A percentile compares a stretch with the other conserved stretches of the same genome.
Conservation (phyloP, 2,797 vertebrate genomes). For the Gobionotothen gibberifrons region DNA sequence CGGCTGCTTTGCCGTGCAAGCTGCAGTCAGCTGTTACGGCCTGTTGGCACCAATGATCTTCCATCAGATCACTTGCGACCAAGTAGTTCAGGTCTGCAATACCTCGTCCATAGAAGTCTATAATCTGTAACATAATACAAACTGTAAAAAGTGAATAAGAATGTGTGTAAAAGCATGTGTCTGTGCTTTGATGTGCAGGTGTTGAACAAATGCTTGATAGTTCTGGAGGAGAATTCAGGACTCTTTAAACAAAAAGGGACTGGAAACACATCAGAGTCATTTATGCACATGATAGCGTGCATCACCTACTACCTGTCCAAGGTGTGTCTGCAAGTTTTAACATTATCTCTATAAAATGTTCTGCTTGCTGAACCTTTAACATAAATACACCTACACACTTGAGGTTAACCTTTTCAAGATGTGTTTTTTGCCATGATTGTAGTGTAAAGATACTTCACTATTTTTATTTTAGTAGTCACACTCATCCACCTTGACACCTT, state of each 20-base stretch:
- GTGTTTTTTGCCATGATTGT: background rate
- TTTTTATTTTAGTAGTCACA: no score
- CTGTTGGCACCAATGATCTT: constrained; percentile 92
- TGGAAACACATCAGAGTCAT: constrained; percentile 78
- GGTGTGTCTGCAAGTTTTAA: constrained; percentile 72
- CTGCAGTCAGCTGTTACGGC: constrained; percentile 90
- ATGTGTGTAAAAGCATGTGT: constrained; percentile 12
- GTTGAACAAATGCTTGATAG: constrained; percentile 90
- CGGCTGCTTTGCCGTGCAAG: constrained; percentile 84
- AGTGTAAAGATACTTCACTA: no score
- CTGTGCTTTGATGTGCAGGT: constrained; percentile 83
- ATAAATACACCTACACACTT: background rate
- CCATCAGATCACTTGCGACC: constrained; percentile 87
- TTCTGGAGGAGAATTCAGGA: constrained; percentile 88
- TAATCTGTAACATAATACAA: background rate
- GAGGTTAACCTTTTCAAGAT: background rate
- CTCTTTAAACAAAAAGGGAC: constrained; percentile 81
- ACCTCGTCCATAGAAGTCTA: background rate
- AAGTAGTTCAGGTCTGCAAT: constrained; percentile 86
- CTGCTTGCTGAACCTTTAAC: background rate
- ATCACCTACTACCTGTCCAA: constrained; percentile 90
- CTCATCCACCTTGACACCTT: no score
- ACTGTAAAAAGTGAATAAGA: background rate
- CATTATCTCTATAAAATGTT: background rate
- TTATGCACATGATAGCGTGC: constrained; percentile 94